Evolutionary conservation across 2,888 invertebrate genomes (phyloP).

Genomic region (Thyatira batis): DNA sequence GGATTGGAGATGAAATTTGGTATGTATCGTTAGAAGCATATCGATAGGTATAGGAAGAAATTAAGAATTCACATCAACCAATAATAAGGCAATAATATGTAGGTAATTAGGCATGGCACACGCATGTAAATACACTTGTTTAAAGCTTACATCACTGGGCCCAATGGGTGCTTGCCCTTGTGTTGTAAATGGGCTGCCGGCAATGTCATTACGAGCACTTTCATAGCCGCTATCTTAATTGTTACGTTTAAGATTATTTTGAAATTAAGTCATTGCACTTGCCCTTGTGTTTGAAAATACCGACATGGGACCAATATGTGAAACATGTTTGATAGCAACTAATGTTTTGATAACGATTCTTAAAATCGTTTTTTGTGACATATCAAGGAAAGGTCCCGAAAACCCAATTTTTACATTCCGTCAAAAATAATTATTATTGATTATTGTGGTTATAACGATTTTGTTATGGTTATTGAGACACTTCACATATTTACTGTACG

Average conservation of each 20-base stretch:
- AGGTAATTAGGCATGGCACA: slow-evolving; percentile 23
- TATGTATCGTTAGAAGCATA: too few species aligned
- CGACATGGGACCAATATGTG: too few species aligned
- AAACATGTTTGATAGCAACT: too few species aligned
- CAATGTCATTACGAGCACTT: slow-evolving; percentile 56
- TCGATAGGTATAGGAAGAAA: not conserved
- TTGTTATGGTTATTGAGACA: too few species aligned
- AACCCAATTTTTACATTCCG: too few species aligned
- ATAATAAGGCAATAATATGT: not conserved
- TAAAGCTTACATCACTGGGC: slow-evolving; percentile 30
- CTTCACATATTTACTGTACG: too few species aligned
- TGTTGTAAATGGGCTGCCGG: slow-evolving; percentile 51
- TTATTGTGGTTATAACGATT: too few species aligned
- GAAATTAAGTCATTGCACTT: slow-evolving; percentile 48
- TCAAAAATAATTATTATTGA: too few species aligned
- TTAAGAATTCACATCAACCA: not conserved
- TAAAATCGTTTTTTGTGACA: too few species aligned
- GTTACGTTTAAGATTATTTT: slow-evolving; percentile 59
- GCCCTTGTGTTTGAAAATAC: slow-evolving; percentile 22
- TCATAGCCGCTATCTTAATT: slow-evolving; percentile 60
- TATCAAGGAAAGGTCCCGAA: too few species aligned
- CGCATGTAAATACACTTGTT: slow-evolving; percentile 32
- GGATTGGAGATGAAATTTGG: too few species aligned
- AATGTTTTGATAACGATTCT: too few species aligned
- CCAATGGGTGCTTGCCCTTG: slow-evolving; percentile 35